Base-by-base conservation (phyloP, 2,113 vertebrate species). In the Apodemus sylvaticus region DNA sequence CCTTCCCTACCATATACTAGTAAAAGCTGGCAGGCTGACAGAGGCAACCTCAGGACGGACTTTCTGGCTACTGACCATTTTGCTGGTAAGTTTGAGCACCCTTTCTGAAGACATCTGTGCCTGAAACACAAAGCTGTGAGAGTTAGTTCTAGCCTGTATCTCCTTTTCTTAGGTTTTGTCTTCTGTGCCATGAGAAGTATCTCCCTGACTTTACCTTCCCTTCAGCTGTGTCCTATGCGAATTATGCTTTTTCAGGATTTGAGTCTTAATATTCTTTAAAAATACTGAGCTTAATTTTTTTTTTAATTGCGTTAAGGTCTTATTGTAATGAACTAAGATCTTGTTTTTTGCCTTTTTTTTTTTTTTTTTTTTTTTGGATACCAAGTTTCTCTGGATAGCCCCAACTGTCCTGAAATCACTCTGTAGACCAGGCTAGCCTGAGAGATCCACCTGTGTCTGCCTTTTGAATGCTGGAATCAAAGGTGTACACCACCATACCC, bases 61-160 rank as follows among this genome's bases (percentile, higher is more conserved):
- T 99, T 99, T 99, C 99, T 99, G 99, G 99, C 99, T 99, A 99
- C 99, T 99, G 99, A 99, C 99, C 99, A 98, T 99, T 99, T 99
- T 99, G 99, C 99, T 99, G 99, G 99, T 99, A 98, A 99, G 99
- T 93, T 19, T 71, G 71, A 62, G 36, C 34, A 26, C 60, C 16
- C 10, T 76, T 51, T 34, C 51, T 55, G 24, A 22, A 68, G 53
- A 55, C 34, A 11, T 36, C 39, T 29, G 3, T 51, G 29, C 42
- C 48, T 7, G 17, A 16, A 22, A 62, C 24, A 1, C 12, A 39
- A 24, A 34, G 31, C 24, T 60, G 24, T 31, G 68, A n/a, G 4
- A 22, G n/a, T 60, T 76, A 29, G 55, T 60, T 82, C 42, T 26
- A 1, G 20, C 26, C n/a, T 53, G 9, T 31, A 3, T 31, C 39